Evolutionary conservation across 64 coral and sea anemone genomes (phyloP).

Genomic region (Exaiptasia diaphana): DNA sequence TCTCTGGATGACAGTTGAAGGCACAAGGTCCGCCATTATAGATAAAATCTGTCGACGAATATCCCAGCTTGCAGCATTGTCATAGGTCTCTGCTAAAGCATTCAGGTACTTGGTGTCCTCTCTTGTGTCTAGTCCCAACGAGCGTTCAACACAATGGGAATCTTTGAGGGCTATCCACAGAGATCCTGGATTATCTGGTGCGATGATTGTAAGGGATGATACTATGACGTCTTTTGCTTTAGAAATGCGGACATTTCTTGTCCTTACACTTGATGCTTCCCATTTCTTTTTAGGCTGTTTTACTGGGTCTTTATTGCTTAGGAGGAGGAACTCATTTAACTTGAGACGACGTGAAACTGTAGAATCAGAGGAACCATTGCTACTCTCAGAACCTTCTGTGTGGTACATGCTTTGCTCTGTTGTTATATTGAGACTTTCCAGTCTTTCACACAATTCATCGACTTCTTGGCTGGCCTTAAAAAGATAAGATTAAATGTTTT

Average conservation of each 20-base stretch:
- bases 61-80: slow-evolving; percentile 43
- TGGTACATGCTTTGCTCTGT: not conserved
- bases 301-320: not conserved
- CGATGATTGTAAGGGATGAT: slow-evolving; percentile 9
- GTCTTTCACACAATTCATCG: not conserved
- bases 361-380: not conserved
- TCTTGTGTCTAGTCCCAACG: not conserved
- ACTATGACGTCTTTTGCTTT: slow-evolving; percentile 41
- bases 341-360: not conserved
- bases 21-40: slow-evolving; percentile 52
- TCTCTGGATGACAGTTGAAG: slow-evolving; percentile 26
- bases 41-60: slow-evolving; percentile 45
- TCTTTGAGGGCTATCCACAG: slow-evolving; percentile 28
- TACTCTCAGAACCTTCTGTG: slow-evolving; percentile 1
- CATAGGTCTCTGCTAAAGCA: slow-evolving; percentile 58
- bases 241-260: not conserved
- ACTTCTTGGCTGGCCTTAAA: slow-evolving; percentile 3
- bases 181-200: slow-evolving; percentile 5
- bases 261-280: not conserved
- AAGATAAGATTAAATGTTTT: no score
- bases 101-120: slow-evolving; percentile 15
- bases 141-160: slow-evolving; percentile 14
- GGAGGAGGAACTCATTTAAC: slow-evolving; percentile 4
- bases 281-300: slow-evolving; percentile 16
- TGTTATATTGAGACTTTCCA: not conserved